Evolutionary conservation across 1,140 invertebrate species (phyloP).

Genomic region (Ectropis grisescens): DNA sequence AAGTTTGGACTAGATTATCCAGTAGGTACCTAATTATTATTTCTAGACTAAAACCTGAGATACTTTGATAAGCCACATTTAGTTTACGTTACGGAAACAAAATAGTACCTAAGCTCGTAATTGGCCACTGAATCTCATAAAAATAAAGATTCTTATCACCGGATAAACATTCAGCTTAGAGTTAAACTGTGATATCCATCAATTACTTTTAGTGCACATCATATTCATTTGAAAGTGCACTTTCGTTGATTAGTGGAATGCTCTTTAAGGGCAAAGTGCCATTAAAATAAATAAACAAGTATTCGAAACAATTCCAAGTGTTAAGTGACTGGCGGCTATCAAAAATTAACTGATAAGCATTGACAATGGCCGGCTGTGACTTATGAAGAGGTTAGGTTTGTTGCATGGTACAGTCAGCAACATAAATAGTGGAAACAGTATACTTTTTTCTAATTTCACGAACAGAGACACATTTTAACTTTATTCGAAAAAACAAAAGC

Average conservation of each 20-base stretch:
- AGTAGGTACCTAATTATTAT: too few relatives aligned
- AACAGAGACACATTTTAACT: too few relatives aligned
- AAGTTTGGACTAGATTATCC: too few relatives aligned
- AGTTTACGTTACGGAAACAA: too few relatives aligned
- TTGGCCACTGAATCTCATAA: too few relatives aligned
- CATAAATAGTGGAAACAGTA: conserved; percentile 2
- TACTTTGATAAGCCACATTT: too few relatives aligned
- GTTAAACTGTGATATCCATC: conserved; percentile 18
- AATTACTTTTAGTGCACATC: conserved; percentile 56
- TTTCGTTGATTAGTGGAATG: conserved; percentile 61
- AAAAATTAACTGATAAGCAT: conserved; percentile 64
- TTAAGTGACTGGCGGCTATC: conserved; percentile 65
- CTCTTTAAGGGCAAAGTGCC: conserved; percentile 49
- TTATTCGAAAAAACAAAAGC: too few relatives aligned
- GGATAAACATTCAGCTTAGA: too few relatives aligned
- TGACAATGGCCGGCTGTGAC: conserved; percentile 54
- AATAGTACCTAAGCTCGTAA: too few relatives aligned
- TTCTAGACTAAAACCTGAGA: too few relatives aligned
- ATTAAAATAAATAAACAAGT: conserved; percentile 66
- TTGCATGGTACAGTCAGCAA: conserved; percentile 39
- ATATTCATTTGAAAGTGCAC: conserved; percentile 61
- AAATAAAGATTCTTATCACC: too few relatives aligned
- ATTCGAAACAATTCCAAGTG: conserved; percentile 62
- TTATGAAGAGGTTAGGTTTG: conserved; percentile 69
- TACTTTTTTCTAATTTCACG: too few relatives aligned